Base-by-base conservation (phyloP, 1,140 invertebrate species). In the Varroa destructor region DNA sequence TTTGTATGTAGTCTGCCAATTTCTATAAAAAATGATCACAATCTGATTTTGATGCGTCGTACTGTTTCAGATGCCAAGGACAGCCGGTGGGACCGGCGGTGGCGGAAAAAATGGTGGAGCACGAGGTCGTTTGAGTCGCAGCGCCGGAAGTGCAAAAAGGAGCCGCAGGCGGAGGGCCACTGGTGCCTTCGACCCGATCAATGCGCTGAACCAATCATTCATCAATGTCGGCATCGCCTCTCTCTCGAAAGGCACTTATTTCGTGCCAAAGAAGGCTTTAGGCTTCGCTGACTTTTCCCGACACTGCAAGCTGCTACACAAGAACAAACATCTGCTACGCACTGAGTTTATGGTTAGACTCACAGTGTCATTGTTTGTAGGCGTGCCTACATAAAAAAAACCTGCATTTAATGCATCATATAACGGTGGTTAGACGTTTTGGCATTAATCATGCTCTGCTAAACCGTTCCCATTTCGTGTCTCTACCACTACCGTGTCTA, bases 151-250 rank as follows among this genome's bases (percentile, higher is more conserved):
- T 37, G 61, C 61, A 67, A 67, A 67, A 67, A 67, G 61, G 61
- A 67, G 61, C 61, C 61, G 61, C 46, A 40, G 61, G 12, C 40
- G 46, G 2, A 67, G 61, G 61, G 46, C 61, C 12, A 67, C 61
- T 14, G 46, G 46, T 51, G 46, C 61, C 10, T 67, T 67, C 37
- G 61, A 67, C 46, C 61, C 61, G 40, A 67, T 67, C 61, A 67
- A 67, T 37, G 61, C 61, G 40, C 61, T 67, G 61, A 67, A 67
- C 61, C 61, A 67, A 67, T 67, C 61, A 67, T 67, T 67, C 61
- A 67, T 67, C 61, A 67, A 67, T 40, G 61, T 67, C 40, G 61
- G 61, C 40, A 67, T 67, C 36, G 61, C 61, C 40, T 67, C 61
- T 12, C 61, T 67, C 14, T 67, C 61, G 61, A 67, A 67, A 37